Base-by-base conservation (phyloP, 2,797 vertebrate genomes). In the Rachycentron canadum region DNA sequence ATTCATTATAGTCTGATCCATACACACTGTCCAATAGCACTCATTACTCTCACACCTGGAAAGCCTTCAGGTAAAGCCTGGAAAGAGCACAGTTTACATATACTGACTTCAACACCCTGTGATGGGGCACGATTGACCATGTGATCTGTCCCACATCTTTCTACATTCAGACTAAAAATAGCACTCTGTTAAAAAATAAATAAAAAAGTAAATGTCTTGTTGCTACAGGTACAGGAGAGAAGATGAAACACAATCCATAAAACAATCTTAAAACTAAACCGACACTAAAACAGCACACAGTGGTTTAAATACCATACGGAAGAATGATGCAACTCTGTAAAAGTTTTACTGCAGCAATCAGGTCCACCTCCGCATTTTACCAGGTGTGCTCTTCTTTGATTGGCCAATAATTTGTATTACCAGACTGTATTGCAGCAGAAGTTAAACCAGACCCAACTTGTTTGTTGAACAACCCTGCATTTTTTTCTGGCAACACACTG, bases 61-160 rank as follows among this genome's bases (percentile, higher is more conserved):
- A 59, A 82, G 43, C 26, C 45, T 68, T 28, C 78, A 67, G 32
- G n/a, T 63, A 16, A 47, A 49, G 25, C 2, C 69, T 57, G 81
- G 81, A 77, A n/a, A 58, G 71, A 81, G 61, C 70, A 40, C 67
- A 63, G 70, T 53, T 61, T 58, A 60, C 43, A 74, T 7, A 45
- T 38, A 43, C 7, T 49, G 43, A 69, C 11, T 34, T 49, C 26
- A 53, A 45, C 56, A 61, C 45, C n/a, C 34, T 23, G 57, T 26
- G 52, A 53, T 50, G 21, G 38, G n/a, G 52, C 62, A 36, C 5
- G 32, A 53, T 53, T 53, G 19, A 30, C 41, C 17, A 28, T 26
- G 60, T 61, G 36, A 38, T 7, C 36, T 8, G 38, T 73, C 30
- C 32, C 13, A 57, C 16, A 26, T 57, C 30, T 25, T 41, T 57